Evolutionary conservation across 2,113 vertebrate species (phyloP).

Genomic region (Serinus canaria): DNA sequence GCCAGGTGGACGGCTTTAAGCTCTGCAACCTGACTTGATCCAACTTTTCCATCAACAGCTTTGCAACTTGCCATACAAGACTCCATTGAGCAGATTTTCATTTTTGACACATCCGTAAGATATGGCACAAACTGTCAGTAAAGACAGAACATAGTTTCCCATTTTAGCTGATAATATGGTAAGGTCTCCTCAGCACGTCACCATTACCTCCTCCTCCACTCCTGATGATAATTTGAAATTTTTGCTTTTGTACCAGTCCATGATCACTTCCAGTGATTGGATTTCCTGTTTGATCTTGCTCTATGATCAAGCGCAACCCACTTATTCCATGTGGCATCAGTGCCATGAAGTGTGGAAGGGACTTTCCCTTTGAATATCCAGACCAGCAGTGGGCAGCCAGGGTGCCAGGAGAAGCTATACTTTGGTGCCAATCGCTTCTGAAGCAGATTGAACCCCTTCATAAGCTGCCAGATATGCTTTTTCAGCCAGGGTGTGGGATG

Average conservation of each 20-base stretch:
- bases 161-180: not conserved
- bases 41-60: not conserved
- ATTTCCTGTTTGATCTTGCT: not conserved
- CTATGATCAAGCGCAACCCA: not conserved
- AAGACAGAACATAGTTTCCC: not conserved
- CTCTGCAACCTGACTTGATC: not conserved
- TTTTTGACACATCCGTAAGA: not conserved
- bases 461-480: not conserved
- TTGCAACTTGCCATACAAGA: not conserved
- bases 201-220: not conserved
- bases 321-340: rapidly evolving
- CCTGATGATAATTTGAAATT: not conserved
- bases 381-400: not conserved
- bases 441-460: not conserved
- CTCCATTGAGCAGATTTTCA: not conserved
- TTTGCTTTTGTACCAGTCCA: not conserved
- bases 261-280: not conserved
- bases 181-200: not conserved
- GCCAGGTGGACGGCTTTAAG: not conserved
- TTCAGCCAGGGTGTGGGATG: not conserved
- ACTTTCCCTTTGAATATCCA: not conserved
- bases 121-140: not conserved
- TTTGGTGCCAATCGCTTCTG: not conserved
- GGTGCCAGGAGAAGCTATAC: not conserved
- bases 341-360: not conserved